A percentile compares a stretch with the other conserved stretches of the same genome.
Conservation (phyloP, 2,888 invertebrate genomes). For the Hirtodrosophila cameraria region DNA sequence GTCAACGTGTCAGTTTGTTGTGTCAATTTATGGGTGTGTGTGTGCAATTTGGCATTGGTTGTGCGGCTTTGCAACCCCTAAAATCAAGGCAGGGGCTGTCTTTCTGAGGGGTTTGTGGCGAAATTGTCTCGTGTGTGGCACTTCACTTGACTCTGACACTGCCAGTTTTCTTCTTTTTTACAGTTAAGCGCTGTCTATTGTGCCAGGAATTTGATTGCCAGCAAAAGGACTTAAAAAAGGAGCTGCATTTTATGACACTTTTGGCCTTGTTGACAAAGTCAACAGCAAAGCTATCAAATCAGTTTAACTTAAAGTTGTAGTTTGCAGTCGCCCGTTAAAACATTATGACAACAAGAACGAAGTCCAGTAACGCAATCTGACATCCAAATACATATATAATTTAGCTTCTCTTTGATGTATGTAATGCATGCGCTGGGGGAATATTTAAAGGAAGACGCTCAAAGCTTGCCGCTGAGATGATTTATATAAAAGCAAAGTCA, state of each 20-base stretch:
- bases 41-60: constrained; percentile 51
- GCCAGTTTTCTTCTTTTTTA: constrained; percentile 37
- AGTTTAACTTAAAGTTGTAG: constrained; percentile 39
- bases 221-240: constrained; percentile 35
- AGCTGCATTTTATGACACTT: constrained; percentile 45
- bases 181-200: constrained; percentile 48
- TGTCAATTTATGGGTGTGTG: constrained; percentile 65
- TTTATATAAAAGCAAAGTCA: constrained; percentile 56
- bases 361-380: constrained; percentile 14
- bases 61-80: constrained; percentile 52
- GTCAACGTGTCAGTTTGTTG: constrained; percentile 54
- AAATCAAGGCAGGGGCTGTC: background rate
- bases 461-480: constrained; percentile 57
- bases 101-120: background rate
- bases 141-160: constrained; percentile 55
- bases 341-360: constrained; percentile 60
- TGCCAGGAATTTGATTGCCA: constrained; percentile 45
- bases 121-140: constrained; percentile 19
- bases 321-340: constrained; percentile 70
- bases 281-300: constrained; percentile 54
- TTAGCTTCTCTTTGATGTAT: constrained; percentile 48
- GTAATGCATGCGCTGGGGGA: constrained; percentile 55
- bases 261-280: constrained; percentile 34
- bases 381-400: constrained; percentile 21
- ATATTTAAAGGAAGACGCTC: constrained; percentile 59